Evolutionary conservation across 1,140 invertebrate species (phyloP).

Genomic region (Hycleus phaleratus): DNA sequence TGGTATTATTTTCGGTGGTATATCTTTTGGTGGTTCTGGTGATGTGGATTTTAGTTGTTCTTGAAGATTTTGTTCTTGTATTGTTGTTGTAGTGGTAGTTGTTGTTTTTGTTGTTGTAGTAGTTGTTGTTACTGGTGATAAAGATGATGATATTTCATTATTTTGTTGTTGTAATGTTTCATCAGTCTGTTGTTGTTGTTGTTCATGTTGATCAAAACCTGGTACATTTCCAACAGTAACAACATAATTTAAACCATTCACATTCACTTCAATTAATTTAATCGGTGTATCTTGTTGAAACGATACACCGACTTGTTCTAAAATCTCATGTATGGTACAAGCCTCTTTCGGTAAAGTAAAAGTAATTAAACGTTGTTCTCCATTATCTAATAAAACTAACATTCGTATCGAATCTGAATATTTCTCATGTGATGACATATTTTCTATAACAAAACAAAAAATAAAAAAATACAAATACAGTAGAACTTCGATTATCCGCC

Average conservation of each 20-base stretch:
- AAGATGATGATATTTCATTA: no score
- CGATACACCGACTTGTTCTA: constrained; percentile 63
- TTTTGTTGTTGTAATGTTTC: background rate
- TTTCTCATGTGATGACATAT: constrained; percentile 23
- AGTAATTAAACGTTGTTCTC: constrained; percentile 68
- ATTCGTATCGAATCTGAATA: constrained; percentile 53
- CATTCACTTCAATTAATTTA: constrained; percentile 59
- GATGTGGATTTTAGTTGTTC: constrained; percentile 18
- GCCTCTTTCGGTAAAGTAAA: constrained; percentile 70
- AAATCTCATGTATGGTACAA: constrained; percentile 68
- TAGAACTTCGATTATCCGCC: no score
- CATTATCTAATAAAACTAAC: constrained; percentile 62
- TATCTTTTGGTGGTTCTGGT: constrained; percentile 38
- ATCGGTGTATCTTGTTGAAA: constrained; percentile 57
- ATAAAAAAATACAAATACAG: background rate
- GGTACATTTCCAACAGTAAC: constrained; percentile 52
- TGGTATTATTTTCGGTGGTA: constrained; percentile 51
- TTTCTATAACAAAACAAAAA: background rate
- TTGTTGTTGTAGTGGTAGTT: no score
- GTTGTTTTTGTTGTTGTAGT: no score
- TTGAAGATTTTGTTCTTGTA: no score
- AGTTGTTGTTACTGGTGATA: no score
- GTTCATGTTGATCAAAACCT: background rate
- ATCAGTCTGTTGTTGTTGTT: background rate
- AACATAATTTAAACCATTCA: constrained; percentile 65